Base-by-base conservation (phyloP, 2,797 vertebrate genomes). In the Diceros bicornis region DNA sequence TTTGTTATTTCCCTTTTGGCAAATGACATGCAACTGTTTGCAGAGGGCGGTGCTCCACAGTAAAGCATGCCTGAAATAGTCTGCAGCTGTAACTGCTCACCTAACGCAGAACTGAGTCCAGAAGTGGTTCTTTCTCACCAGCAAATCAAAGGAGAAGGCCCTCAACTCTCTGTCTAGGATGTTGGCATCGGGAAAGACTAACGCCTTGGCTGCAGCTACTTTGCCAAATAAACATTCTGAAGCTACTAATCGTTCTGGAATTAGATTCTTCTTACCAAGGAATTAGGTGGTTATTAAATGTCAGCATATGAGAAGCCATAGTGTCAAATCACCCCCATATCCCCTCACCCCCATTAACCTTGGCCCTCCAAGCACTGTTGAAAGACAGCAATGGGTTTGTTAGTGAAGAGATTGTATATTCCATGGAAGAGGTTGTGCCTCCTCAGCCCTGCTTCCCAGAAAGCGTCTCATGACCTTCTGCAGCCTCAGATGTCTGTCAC, bases 1-100 rank as follows among this genome's bases (percentile, higher is more conserved):
- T 44, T 18, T 61, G 95, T 32, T 61, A 20, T 88, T 74, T 96
- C 82, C 74, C 17, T 64, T 85, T 94, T 52, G 74, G 89, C 89
- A 82, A 59, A 52, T 27, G 61, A 68, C 52, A 11, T 17, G 50
- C 7, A 17, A 16, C 6, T 64, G 62, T 7, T 57, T 41, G n/a
- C 69, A 5, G 37, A 89, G 66, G 71, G 52, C 32, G 7, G 14
- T 2, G 25, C 55, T 77, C 47, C 27, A 0, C 7, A 4, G 1
- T 3, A 4, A 66, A 71, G 32, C 0, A 0, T 4, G 14, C 12
- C 91, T 16, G 17, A 32, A 37, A 9, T 6, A 18, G 0, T 10
- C 50, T 1, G n/a, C 37, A 37, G 52, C 66, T 75, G 17, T 21
- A 59, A 7, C 23, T n/a, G 14, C 27, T 66, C 57, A 4, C 23